Base-by-base conservation (phyloP, 2,888 invertebrate species). In the Drosophila pseudotalamancana region DNA sequence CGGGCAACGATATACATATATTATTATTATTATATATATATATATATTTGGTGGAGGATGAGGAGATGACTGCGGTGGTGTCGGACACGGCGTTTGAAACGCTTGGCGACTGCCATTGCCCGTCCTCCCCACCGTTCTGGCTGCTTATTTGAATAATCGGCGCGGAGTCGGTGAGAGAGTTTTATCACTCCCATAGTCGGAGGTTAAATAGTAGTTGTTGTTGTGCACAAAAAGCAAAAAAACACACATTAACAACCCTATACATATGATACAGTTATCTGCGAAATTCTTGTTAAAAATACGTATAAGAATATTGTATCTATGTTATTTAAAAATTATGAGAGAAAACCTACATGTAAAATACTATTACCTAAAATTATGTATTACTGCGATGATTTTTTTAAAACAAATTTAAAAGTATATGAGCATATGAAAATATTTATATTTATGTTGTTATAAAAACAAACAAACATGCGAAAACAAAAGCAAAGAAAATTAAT, bases 121-220 rank as follows among this genome's bases (percentile, higher is more conserved):
- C 50, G 55, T 62, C 53, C 57, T 27, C 42, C 45, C 56, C 55
- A 46, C 53, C 56, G 16, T 45, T 19, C 65, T 50, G 42, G 62
- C 77, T 85, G 65, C 63, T 69, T 72, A 68, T 70, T 79, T 83
- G 69, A 83, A 84, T 87, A 84, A 83, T 87, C 86, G 72, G 74
- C 72, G 86, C 57, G 83, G 83, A 84, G 83, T 84, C 83, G 83
- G 86, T 84, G 83, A 87, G 88, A 83, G 83, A 82, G 83, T 87
- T 85, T 83, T 84, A 84, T 84, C 83, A 84, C 83, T 84, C 80
- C n/a, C 83, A 65, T 60, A 65, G 86, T 76, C 86, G 86, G 88
- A 84, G 86, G 77, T 85, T 79, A 79, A 86, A 83, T 77, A 74
- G 86, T 87, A 86, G 86, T 87, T 82, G 86, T 84, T 80, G 86